A percentile compares a stretch with the other conserved stretches of the same genome.
Evolutionary conservation across 2,113 vertebrate species (phyloP).

Genomic region (Tretioscincus oriximinensis): DNA sequence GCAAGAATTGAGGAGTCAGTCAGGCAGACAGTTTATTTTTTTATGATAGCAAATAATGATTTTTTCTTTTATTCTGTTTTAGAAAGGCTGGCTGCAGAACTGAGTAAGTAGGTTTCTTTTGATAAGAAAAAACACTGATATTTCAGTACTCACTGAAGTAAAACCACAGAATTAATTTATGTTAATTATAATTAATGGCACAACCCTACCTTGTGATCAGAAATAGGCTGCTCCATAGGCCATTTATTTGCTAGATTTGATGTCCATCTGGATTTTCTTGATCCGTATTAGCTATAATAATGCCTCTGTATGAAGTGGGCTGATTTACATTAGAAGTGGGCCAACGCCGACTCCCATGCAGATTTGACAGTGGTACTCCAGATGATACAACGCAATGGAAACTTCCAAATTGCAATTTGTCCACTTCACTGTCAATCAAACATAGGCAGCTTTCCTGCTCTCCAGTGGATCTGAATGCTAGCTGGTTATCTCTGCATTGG

Average conservation of each 20-base stretch:
- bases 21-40: neutral
- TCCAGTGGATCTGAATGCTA: neutral
- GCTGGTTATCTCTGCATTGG: neutral
- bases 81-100: conserved; percentile 12
- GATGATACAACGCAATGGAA: no score
- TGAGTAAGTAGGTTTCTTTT: conserved; percentile 15
- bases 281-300: no score
- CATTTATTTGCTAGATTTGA: no score
- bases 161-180: neutral
- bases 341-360: no score
- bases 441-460: no score
- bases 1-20: no score
- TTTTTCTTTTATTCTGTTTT: neutral
- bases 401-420: neutral
- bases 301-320: no score
- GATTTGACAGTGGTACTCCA: no score
- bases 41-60: neutral
- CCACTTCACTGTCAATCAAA: neutral
- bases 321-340: no score
- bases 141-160: neutral
- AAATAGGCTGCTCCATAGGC: no score
- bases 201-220: neutral
- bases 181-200: neutral
- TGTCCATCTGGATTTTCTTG: no score
- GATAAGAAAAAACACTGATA: neutral